Base-by-base conservation (phyloP, 2,113 vertebrate genomes). In the Scophthalmus maximus region DNA sequence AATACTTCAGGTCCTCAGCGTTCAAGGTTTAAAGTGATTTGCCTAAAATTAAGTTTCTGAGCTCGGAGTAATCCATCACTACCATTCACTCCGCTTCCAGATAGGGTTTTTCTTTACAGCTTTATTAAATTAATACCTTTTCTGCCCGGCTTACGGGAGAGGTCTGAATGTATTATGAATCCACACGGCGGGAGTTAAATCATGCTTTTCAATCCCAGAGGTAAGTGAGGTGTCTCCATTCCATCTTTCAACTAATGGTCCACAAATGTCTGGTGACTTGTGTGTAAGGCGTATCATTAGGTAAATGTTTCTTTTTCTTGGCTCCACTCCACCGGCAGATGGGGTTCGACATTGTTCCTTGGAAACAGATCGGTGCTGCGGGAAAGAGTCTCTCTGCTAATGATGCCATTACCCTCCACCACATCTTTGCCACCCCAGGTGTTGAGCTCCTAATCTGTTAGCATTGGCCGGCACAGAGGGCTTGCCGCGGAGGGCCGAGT, bases 111-210 rank as follows among this genome's bases (percentile, higher is more conserved):
- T 80, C 87, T 87, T 88, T 90, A 88, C 86, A 82, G 73, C 63
- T 90, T 92, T 91, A 93, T 92, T 92, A 88, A 90, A 92, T 92
- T 78, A 90, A 89, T 90, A 87, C 61, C 80, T 85, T 91, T 88
- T 76, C 78, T 80, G 69, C 62, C 61, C 60, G 79, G 66, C 79
- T 85, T 79, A 46, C 74, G 75, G 82, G 56, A 83, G 78, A 36
- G 58, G 78, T 86, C 73, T 85, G 85, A 89, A 89, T 89, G 81
- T 89, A 89, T 91, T 92, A 90, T 81, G 81, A 82, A 80, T 84
- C 80, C 69, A 58, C 84, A 79, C 68, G 79, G 68, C 63, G 49
- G 53, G 58, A 84, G 76, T 86, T 81, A 67, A 83, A 83, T 83
- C 29, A 29, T 69, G 62, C 64, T 70, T 87, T 79, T 83, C 64